Base-by-base conservation (phyloP, 2,113 vertebrate genomes). In the Coptodon bakossiorum region DNA sequence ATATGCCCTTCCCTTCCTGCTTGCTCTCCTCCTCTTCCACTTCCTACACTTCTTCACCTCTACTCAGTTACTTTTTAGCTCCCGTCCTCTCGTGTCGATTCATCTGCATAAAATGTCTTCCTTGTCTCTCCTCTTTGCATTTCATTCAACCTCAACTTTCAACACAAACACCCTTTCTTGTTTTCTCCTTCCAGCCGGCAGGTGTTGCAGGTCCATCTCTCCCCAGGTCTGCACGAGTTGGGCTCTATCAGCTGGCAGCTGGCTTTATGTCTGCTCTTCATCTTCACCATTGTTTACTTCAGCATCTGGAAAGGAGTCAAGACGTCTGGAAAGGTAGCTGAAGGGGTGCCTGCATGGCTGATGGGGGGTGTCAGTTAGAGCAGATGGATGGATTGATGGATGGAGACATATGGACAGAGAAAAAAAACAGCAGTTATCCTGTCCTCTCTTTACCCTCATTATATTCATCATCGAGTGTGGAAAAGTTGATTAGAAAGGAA, bases 231-330 rank as follows among this genome's bases (percentile, higher is more conserved):
- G 91, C 98, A 99, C 76, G 96, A 99, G 82, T 95, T 99, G 90
- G 99, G 98, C 6, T 96, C 97, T 13, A 94, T 99, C 73, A 98
- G 97, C 95, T 99, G 99, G 98, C 98, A 99, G 90, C 80, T 99
- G 88, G 96, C 97, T 45, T 97, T 99, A 89, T 99, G 98, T 89
- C 96, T 99, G 86, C 92, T 99, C 94, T 95, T 99, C 76, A 98
- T 99, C 96, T 99, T 99, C 96, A 97, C 96, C 80, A 90, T 99
- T 1, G 97, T 99, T 90, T 99, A 99, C 96, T 99, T 99, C 95
- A 99, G 98, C 95, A 99, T 99, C 97, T 99, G 98, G 98, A 99
- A 99, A 94, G 99, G 99, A 50, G 98, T 99, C 94, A 99, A 98
- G 96, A 99, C 98, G 80, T 99, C 99, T 87, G 99, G 99, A 94